These are phyloP conservation scores for Tetranychus urticae DNA, from an alignment of 1,140 invertebrate genomes.

Conservation along the genomic window DNA sequence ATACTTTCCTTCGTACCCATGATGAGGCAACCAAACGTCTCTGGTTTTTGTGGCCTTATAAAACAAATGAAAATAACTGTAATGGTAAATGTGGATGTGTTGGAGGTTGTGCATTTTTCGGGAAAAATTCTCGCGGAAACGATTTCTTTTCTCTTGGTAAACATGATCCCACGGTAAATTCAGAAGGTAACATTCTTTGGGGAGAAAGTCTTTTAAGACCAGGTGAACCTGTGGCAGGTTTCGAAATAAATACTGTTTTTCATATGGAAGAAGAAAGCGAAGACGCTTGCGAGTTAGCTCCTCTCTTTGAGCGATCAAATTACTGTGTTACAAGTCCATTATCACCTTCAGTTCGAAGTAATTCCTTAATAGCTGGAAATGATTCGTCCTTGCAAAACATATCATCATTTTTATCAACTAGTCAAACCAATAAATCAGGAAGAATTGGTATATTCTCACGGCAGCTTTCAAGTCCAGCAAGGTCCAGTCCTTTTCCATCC, in stretches of 20 bases:
- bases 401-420: neutral
- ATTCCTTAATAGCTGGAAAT: neutral
- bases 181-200: conserved; percentile 35
- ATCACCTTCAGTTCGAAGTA: neutral
- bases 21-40: conserved; percentile 64
- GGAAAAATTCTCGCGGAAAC: conserved; percentile 25
- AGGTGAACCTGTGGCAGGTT: conserved; percentile 39
- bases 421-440: neutral
- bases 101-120: conserved; percentile 83
- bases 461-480: neutral
- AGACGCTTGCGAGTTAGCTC: neutral
- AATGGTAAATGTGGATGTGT: conserved; percentile 69
- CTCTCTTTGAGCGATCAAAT: neutral
- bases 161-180: neutral
- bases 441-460: neutral
- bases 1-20: conserved; percentile 52
- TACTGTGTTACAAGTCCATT: neutral
- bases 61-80: conserved; percentile 20
- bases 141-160: conserved; percentile 10
- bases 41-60: conserved; percentile 76
- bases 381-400: neutral
- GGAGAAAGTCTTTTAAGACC: conserved; percentile 77
- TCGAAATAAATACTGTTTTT: conserved; percentile 1
- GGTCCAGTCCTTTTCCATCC: too few relatives aligned
- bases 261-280: neutral